Evolutionary conservation across 2,113 vertebrate species (phyloP).

Genomic region (Tapirus terrestris): DNA sequence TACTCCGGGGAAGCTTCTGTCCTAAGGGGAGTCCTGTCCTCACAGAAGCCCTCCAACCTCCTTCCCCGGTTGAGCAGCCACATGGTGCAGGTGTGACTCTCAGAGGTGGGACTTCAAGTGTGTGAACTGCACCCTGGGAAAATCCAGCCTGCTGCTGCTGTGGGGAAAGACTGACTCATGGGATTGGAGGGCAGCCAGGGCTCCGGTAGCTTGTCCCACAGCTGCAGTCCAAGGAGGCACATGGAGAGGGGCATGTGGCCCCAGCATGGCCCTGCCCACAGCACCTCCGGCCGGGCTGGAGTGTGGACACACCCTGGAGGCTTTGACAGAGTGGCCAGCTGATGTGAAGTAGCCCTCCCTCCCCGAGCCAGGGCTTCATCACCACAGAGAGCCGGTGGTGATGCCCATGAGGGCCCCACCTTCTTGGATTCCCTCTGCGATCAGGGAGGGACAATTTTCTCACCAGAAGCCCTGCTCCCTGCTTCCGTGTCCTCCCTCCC

Average conservation of each 20-base stretch:
- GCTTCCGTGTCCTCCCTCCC: background rate
- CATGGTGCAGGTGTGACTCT: background rate
- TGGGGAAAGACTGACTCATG: slow-evolving; percentile 13
- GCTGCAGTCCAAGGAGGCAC: background rate
- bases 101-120: background rate
- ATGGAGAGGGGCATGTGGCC: fast-evolving
- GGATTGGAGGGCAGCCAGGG: background rate
- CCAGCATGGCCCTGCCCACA: background rate
- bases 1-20: background rate
- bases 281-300: background rate
- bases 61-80: background rate
- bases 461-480: fast-evolving
- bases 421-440: background rate
- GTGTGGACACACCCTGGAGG: background rate
- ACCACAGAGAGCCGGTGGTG: background rate
- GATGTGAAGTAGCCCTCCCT: fast-evolving
- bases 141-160: background rate
- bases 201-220: background rate
- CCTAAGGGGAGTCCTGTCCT: background rate
- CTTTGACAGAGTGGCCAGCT: fast-evolving
- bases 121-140: background rate
- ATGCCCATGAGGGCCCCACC: background rate
- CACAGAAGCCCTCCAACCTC: background rate
- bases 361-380: fast-evolving
- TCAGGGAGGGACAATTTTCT: background rate